Conservation (phyloP, 1,140 invertebrate species). For the Brachionus paranguensis region DNA sequence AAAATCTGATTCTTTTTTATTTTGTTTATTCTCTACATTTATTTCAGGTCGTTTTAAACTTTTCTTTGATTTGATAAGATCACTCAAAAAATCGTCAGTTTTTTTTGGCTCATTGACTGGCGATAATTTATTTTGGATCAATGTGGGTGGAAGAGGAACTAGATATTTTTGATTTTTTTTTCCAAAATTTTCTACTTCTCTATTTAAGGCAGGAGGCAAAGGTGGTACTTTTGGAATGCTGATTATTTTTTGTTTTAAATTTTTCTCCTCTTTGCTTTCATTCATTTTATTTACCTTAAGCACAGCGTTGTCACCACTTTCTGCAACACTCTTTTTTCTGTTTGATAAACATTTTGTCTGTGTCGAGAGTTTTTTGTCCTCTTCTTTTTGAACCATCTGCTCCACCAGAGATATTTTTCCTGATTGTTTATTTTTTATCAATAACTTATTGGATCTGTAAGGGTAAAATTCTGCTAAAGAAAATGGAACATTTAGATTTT, state of each 20-base stretch:
- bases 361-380: no score
- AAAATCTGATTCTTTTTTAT: neutral
- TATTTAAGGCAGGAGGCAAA: neutral
- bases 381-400: no score
- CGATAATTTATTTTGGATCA: neutral
- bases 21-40: neutral
- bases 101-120: neutral
- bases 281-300: neutral
- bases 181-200: neutral
- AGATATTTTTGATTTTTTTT: no score
- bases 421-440: no score
- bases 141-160: no score
- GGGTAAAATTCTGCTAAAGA: neutral
- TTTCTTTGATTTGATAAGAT: neutral
- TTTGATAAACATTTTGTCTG: neutral
- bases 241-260: neutral
- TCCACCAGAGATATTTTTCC: no score
- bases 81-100: neutral
- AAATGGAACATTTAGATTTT: neutral
- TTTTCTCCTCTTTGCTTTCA: neutral
- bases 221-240: neutral
- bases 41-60: neutral
- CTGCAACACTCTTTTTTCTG: neutral
- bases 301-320: neutral
- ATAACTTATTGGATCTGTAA: neutral